A percentile compares a stretch with the other conserved stretches of the same genome.
These are phyloP conservation scores for Dicrurus megarhynchus DNA, from an alignment of 2,113 vertebrate genomes.

Conservation along the genomic window DNA sequence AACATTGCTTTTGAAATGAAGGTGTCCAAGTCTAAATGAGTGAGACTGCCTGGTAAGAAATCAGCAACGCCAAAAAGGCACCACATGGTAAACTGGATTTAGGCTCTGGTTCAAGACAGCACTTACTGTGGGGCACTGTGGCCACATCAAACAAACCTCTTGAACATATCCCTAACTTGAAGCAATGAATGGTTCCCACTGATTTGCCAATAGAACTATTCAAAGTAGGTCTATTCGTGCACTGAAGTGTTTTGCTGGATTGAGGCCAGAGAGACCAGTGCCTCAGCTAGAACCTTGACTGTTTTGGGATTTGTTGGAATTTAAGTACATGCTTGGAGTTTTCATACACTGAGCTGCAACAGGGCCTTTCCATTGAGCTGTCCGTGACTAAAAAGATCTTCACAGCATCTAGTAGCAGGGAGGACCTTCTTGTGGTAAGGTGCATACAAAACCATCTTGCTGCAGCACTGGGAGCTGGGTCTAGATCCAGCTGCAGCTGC, in stretches of 20 bases:
- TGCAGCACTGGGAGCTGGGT: neutral
- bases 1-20: neutral
- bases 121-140: neutral
- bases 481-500: neutral
- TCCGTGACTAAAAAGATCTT: neutral
- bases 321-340: neutral
- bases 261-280: neutral
- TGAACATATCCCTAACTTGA: neutral
- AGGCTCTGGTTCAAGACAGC: neutral
- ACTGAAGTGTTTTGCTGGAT: neutral
- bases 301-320: neutral
- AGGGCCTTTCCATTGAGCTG: neutral
- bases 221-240: neutral
- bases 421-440: neutral
- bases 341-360: fast-evolving
- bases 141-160: neutral
- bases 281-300: neutral
- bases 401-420: neutral
- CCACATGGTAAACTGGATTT: neutral
- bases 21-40: neutral
- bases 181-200: neutral
- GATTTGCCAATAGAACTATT: neutral
- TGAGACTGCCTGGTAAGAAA: neutral
- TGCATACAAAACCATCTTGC: neutral
- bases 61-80: neutral